Conservation (phyloP, 2,888 invertebrate genomes). For the Drosophila putrida region DNA sequence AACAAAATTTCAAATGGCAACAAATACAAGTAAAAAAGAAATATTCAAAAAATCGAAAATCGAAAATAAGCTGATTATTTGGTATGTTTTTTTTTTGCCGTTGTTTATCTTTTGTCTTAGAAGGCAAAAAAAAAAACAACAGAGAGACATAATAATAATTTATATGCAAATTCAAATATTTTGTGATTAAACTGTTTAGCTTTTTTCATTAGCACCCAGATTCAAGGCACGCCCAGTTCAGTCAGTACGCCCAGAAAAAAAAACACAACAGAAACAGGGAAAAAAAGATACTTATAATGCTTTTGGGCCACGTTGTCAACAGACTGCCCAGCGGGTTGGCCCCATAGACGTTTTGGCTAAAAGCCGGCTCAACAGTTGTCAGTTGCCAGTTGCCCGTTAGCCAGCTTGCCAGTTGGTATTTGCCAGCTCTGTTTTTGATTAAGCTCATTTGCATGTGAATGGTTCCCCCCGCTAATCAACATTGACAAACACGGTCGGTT, state of each 20-base stretch:
- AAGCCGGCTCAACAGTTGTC: constrained; percentile 51
- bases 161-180: constrained; percentile 73
- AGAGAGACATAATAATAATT: constrained; percentile 56
- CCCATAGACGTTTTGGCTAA: constrained; percentile 41
- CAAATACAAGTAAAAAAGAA: constrained; percentile 6
- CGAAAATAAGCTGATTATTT: constrained; percentile 66
- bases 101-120: constrained; percentile 31
- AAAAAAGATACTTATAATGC: constrained; percentile 6
- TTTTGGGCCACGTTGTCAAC: constrained; percentile 34
- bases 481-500: constrained; percentile 17
- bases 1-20: constrained; percentile 13
- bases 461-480: constrained; percentile 28
- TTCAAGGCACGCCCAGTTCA: constrained; percentile 18
- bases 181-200: constrained; percentile 75
- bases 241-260: background rate
- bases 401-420: constrained; percentile 33
- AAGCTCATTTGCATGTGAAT: constrained; percentile 78
- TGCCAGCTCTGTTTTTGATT: constrained; percentile 73
- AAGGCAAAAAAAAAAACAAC: constrained; percentile 7
- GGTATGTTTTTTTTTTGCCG: constrained; percentile 20
- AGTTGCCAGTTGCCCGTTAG: constrained; percentile 23
- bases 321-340: constrained; percentile 39
- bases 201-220: constrained; percentile 72
- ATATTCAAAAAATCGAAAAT: constrained; percentile 23
- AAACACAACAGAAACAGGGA: background rate